These are phyloP conservation scores for Drosophila tripunctata DNA, from an alignment of 2,888 invertebrate species.

Conservation along the genomic window DNA sequence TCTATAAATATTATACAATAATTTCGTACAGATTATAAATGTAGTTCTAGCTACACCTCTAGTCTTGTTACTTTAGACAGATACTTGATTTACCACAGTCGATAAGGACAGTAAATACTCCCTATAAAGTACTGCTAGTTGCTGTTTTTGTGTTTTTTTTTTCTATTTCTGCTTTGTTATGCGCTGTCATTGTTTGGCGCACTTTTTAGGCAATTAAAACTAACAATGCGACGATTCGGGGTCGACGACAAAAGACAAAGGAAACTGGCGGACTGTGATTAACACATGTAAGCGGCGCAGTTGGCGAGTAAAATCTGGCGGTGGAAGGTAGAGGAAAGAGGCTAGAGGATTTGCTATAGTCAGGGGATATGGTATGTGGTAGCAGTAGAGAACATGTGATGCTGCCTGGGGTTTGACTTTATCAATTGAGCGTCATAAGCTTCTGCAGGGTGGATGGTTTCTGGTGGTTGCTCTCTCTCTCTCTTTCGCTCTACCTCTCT, in stretches of 20 bases:
- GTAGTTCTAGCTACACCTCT: too few species aligned
- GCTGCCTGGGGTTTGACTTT: slow-evolving; percentile 78
- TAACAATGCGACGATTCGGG: slow-evolving; percentile 61
- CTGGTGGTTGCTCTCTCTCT: slow-evolving; percentile 55
- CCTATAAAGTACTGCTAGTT: slow-evolving; percentile 6
- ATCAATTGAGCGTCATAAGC: slow-evolving; percentile 82
- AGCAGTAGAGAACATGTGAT: slow-evolving; percentile 56
- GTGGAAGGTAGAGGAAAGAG: too few species aligned
- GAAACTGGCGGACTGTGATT: slow-evolving; percentile 73
- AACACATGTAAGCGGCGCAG: slow-evolving; percentile 79
- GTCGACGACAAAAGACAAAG: slow-evolving; percentile 52
- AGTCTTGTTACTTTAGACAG: too few species aligned
- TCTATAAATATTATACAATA: too few species aligned
- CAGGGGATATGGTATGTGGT: slow-evolving; percentile 11
- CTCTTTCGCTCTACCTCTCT: too few species aligned
- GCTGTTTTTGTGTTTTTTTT: slow-evolving; percentile 10
- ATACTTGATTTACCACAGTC: not conserved
- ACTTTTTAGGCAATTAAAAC: slow-evolving; percentile 80
- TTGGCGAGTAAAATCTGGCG: slow-evolving; percentile 39
- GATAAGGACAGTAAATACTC: slow-evolving; percentile 1
- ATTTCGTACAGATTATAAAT: too few species aligned
- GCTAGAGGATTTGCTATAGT: slow-evolving; percentile 28
- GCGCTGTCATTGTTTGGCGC: slow-evolving; percentile 56
- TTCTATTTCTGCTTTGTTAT: slow-evolving; percentile 7
- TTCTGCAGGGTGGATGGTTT: slow-evolving; percentile 55